Conservation (phyloP, 2,113 vertebrate species). For the Narcine bancroftii region DNA sequence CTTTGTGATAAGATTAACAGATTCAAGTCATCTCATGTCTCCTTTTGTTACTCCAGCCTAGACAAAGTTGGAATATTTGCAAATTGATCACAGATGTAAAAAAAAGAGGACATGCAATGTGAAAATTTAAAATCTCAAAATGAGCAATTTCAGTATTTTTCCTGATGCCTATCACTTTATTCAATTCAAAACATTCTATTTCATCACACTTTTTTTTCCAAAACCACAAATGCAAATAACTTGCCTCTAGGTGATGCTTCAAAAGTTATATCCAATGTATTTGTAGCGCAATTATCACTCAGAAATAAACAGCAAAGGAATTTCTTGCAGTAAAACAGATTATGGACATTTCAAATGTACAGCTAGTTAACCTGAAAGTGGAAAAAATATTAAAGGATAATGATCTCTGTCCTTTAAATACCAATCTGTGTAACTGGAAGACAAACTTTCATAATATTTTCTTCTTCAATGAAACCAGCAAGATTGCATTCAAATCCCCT, state of each 20-base stretch:
- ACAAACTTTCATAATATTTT: neutral
- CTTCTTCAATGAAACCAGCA: neutral
- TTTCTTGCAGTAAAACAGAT: neutral
- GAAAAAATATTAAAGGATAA: neutral
- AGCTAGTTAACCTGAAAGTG: neutral
- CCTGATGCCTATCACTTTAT: neutral
- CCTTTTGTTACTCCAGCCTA: neutral
- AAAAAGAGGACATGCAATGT: neutral
- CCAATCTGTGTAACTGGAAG: neutral
- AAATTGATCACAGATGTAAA: constrained; percentile 7
- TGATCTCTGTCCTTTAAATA: neutral
- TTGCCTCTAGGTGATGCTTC: neutral
- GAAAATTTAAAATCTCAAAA: neutral
- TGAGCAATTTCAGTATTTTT: neutral
- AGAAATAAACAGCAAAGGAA: neutral
- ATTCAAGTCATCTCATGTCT: neutral
- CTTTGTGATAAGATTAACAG: neutral
- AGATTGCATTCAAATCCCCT: neutral
- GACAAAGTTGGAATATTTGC: neutral
- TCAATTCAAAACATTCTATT: neutral
- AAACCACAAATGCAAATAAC: neutral
- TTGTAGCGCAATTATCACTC: neutral
- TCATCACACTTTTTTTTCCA: neutral
- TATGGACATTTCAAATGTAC: neutral
- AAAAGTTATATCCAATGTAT: neutral